A percentile compares a stretch with the other conserved stretches of the same genome.
Conservation (phyloP, 2,888 invertebrate species). For the Dasypolia templi region DNA sequence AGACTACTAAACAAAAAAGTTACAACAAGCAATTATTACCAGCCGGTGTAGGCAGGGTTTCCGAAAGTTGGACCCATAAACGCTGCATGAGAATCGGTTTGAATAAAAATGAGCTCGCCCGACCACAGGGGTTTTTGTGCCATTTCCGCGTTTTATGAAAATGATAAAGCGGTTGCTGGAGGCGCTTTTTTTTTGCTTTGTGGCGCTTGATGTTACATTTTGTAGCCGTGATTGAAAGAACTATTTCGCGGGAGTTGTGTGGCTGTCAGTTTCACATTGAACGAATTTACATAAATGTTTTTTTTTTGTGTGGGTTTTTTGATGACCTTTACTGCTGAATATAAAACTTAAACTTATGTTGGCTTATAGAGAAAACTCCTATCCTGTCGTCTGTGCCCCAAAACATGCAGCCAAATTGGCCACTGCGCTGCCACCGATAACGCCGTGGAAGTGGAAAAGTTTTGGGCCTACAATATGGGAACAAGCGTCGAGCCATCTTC, state of each 20-base stretch:
- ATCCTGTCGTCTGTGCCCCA: too few relatives aligned
- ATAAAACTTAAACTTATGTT: conserved; percentile 5
- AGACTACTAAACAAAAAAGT: conserved; percentile 65
- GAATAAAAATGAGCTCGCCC: conserved; percentile 72
- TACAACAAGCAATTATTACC: conserved; percentile 71
- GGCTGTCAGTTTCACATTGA: conserved; percentile 15
- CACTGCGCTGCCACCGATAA: too few relatives aligned
- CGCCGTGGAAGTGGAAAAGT: too few relatives aligned
- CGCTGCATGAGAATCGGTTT: conserved; percentile 75
- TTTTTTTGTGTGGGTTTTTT: conserved; percentile 1
- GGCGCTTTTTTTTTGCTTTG: conserved; percentile 45
- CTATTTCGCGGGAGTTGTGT: conserved; percentile 9
- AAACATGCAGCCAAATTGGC: too few relatives aligned
- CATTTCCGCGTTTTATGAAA: conserved; percentile 57
- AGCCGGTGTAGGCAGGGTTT: conserved; percentile 55
- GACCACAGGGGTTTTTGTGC: conserved; percentile 55
- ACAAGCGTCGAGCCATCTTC: too few relatives aligned
- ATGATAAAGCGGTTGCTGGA: conserved; percentile 62
- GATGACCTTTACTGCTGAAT: conserved; percentile 22
- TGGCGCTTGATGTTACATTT: conserved; percentile 26
- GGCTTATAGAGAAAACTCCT: conserved; percentile 2
- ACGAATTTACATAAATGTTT: conserved; percentile 30
- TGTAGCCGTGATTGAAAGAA: conserved; percentile 37
- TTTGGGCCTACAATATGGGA: too few relatives aligned
- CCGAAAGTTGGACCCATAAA: conserved; percentile 74